Percentiles rank a stretch among this genome's conserved stretches.
Evolutionary conservation across 2,797 vertebrate genomes (phyloP).

Genomic region (Emys orbicularis): DNA sequence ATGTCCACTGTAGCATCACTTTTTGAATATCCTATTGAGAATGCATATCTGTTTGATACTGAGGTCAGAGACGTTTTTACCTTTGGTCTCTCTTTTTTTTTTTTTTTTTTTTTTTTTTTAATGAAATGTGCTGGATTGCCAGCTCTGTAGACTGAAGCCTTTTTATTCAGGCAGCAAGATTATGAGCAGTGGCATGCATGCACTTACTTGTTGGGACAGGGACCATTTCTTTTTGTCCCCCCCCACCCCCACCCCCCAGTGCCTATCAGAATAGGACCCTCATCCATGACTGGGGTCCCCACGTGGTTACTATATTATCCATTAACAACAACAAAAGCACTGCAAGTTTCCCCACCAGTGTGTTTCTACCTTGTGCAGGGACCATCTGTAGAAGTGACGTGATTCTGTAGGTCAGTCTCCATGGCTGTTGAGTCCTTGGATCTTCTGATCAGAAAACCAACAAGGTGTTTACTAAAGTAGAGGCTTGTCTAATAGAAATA

Average conservation of each 20-base stretch:
- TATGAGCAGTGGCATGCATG: background rate
- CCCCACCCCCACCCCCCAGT: background rate
- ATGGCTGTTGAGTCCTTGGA: slow-evolving; percentile 16
- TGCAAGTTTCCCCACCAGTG: background rate
- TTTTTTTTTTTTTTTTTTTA: background rate
- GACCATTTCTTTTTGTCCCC: background rate
- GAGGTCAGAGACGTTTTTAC: background rate
- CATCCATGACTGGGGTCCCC: background rate
- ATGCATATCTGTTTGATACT: background rate
- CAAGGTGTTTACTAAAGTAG: background rate
- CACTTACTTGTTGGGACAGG: background rate
- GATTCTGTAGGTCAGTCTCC: background rate
- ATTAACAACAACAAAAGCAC: background rate
- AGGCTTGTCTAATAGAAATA: background rate
- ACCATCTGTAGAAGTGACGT: background rate
- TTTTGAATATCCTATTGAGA: background rate
- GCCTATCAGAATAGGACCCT: background rate
- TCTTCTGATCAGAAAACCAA: background rate
- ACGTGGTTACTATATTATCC: background rate
- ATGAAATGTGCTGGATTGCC: background rate
- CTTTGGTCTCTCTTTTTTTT: background rate
- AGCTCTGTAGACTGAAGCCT: background rate
- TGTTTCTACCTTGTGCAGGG: background rate
- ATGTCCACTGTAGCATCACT: background rate
- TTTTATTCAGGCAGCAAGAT: background rate